Evolutionary conservation across 2,888 invertebrate genomes (phyloP).

Genomic region (Andrena hattorfiana): DNA sequence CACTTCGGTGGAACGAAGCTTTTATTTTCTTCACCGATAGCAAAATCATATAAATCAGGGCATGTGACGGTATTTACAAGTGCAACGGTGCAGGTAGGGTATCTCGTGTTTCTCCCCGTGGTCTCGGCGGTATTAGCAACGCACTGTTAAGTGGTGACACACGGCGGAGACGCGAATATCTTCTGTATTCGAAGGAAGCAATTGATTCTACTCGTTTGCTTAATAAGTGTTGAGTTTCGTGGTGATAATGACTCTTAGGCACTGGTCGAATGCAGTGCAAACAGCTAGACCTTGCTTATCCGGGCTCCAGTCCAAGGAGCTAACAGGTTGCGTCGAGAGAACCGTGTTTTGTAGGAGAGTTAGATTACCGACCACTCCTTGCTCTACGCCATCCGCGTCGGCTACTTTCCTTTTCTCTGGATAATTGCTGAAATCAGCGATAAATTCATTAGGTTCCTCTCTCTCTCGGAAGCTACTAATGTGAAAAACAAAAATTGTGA

Average conservation of each 20-base stretch:
- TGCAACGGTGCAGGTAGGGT: not conserved
- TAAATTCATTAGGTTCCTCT: not conserved
- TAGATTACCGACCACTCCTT: slow-evolving; percentile 92
- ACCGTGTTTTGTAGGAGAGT: slow-evolving; percentile 92
- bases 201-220: slow-evolving; percentile 56
- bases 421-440: slow-evolving; percentile 87
- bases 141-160: not conserved
- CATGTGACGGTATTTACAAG: slow-evolving; percentile 21
- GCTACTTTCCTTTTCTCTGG: slow-evolving; percentile 91
- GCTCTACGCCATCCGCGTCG: slow-evolving; percentile 89
- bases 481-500: not conserved
- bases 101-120: not conserved
- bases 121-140: not conserved
- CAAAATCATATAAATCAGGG: not conserved
- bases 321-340: slow-evolving; percentile 94
- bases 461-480: not conserved
- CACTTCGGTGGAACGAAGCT: not conserved
- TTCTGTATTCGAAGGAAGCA: not conserved
- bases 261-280: slow-evolving; percentile 97
- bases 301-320: slow-evolving; percentile 95
- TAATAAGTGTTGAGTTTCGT: slow-evolving; percentile 93
- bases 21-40: not conserved
- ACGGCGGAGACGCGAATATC: not conserved
- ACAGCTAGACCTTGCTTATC: slow-evolving; percentile 95
- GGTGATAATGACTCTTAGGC: slow-evolving; percentile 93